These are phyloP conservation scores for Chloromyia formosa DNA, from an alignment of 2,888 invertebrate genomes.

Conservation along the genomic window DNA sequence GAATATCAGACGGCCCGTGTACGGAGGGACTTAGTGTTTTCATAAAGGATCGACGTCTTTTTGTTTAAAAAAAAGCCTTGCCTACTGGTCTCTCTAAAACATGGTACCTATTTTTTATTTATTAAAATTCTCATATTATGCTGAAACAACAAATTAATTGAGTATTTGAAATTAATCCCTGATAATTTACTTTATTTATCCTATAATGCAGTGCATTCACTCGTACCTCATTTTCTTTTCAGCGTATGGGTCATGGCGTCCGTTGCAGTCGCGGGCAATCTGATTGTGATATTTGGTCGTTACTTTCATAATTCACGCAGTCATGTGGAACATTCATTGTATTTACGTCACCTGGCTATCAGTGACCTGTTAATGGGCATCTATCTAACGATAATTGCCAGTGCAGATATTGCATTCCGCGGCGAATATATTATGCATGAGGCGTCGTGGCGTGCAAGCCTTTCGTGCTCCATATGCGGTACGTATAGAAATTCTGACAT, in stretches of 20 bases:
- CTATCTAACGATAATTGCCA: conserved; percentile 69
- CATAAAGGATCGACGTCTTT: no score
- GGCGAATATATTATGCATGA: conserved; percentile 69
- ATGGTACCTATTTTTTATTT: no score
- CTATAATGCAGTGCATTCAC: no score
- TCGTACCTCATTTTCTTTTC: conserved; percentile 45
- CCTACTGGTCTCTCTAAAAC: no score
- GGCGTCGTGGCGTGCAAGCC: conserved; percentile 68
- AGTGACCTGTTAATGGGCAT: conserved; percentile 73
- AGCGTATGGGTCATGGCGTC: conserved; percentile 72
- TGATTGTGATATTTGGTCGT: conserved; percentile 68
- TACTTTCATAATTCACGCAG: conserved; percentile 66
- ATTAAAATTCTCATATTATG: no score
- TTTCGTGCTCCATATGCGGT: conserved; percentile 69
- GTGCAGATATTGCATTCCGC: conserved; percentile 66
- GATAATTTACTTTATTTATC: no score
- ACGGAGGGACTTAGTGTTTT: no score
- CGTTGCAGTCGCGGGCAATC: conserved; percentile 69
- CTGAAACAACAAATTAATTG: no score
- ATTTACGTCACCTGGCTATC: conserved; percentile 70
- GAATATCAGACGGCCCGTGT: no score
- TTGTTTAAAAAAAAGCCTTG: no score
- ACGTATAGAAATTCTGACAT: background rate
- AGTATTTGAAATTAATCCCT: no score
- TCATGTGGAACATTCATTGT: conserved; percentile 70